Conservation (phyloP, 2,113 vertebrate species). For the Penelope pileata region DNA sequence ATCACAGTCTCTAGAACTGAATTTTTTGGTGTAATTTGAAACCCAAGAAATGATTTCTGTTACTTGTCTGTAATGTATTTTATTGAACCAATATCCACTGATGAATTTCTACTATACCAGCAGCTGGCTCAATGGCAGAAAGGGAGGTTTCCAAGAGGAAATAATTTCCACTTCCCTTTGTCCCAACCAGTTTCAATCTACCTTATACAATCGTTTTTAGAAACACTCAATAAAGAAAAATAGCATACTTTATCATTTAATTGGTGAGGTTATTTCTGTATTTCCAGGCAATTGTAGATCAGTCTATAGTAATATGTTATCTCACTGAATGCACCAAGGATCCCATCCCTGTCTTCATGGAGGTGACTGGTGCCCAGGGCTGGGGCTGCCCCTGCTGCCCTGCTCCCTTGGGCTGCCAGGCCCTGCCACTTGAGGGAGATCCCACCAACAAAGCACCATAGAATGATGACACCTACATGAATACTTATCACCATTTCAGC, state of each 20-base stretch:
- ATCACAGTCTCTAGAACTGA: background rate
- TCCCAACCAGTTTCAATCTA: background rate
- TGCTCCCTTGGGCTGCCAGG: accelerated
- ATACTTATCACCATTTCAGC: background rate
- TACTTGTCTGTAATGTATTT: background rate
- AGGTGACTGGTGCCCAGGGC: background rate
- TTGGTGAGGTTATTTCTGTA: background rate
- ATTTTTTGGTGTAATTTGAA: background rate
- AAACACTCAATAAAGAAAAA: background rate
- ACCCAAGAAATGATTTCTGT: background rate
- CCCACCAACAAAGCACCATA: background rate
- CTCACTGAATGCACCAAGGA: background rate
- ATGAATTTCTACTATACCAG: background rate
- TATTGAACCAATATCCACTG: background rate
- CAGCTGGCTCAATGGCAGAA: background rate
- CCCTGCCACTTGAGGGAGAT: background rate
- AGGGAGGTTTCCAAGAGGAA: background rate
- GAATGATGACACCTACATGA: background rate
- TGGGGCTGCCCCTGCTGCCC: background rate
- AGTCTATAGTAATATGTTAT: background rate
- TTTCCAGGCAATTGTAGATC: background rate
- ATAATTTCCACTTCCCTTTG: background rate
- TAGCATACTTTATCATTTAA: background rate
- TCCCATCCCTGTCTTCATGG: background rate
- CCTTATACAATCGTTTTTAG: background rate